Evolutionary conservation across 2,888 invertebrate genomes (phyloP).

Genomic region (Drosophila yooni): DNA sequence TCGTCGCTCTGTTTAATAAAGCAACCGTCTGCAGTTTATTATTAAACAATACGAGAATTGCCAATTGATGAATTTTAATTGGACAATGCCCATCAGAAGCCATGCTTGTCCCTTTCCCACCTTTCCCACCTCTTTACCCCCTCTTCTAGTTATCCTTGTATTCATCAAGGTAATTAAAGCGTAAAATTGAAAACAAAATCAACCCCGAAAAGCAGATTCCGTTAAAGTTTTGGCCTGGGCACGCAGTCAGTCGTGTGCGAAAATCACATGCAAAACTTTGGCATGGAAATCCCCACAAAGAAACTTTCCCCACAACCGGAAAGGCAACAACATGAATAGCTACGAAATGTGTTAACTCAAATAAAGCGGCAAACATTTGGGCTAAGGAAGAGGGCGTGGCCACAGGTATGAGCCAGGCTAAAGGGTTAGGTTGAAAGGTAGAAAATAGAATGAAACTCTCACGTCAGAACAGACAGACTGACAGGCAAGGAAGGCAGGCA

Average conservation of each 20-base stretch:
- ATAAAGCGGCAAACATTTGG: conserved; percentile 26
- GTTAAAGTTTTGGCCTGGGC: conserved; percentile 40
- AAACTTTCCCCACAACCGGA: conserved; percentile 53
- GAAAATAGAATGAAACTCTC: conserved; percentile 6
- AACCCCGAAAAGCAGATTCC: conserved; percentile 21
- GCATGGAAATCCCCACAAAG: conserved; percentile 19
- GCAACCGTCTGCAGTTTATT: conserved; percentile 65
- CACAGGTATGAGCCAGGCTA: background rate
- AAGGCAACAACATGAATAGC: conserved; percentile 48
- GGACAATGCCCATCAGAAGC: conserved; percentile 26
- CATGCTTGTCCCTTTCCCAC: background rate
- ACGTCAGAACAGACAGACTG: conserved; percentile 30
- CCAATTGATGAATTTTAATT: conserved; percentile 66
- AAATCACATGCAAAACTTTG: conserved; percentile 57
- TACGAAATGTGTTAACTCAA: conserved; percentile 57
- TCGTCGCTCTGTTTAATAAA: conserved; percentile 30
- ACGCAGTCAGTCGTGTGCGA: conserved; percentile 50
- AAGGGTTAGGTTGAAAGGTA: conserved; percentile 9
- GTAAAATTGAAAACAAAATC: conserved; percentile 75
- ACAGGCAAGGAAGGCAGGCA: background rate
- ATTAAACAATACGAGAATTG: conserved; percentile 58
- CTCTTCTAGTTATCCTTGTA: conserved; percentile 11
- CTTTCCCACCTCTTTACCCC: background rate
- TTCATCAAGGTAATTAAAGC: conserved; percentile 76
- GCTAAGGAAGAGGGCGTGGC: background rate